phyloP scores from a whole-genome alignment of 1,140 invertebrate species.

The Lasioglossum baleicum region DNA sequence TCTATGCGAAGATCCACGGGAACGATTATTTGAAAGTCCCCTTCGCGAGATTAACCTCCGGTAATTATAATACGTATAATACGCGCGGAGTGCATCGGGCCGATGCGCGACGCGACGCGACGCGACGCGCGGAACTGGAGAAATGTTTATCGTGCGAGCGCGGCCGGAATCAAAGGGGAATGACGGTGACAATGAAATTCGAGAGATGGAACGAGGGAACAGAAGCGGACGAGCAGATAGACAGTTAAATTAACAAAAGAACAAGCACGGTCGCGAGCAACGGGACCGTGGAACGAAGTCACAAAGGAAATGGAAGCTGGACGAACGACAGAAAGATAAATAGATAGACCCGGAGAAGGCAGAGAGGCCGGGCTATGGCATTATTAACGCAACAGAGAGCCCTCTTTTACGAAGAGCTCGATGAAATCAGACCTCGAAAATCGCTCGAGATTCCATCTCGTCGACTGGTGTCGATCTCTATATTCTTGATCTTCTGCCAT shows the following conservation, averaged over 20 bases:
- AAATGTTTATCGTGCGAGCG: background rate
- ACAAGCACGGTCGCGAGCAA: background rate
- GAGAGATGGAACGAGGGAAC: background rate
- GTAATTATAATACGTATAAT: background rate
- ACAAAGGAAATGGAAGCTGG: slow-evolving; percentile 20
- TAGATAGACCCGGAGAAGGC: slow-evolving; percentile 33
- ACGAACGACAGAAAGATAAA: slow-evolving; percentile 41
- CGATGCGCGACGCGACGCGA: too few relatives aligned
- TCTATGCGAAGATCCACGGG: too few relatives aligned
- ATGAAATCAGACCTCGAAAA: slow-evolving; percentile 61
- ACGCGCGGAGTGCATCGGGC: too few relatives aligned
- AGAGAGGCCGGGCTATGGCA: slow-evolving; percentile 21
- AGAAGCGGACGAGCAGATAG: background rate
- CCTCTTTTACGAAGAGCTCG: slow-evolving; percentile 45
- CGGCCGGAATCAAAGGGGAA: background rate
- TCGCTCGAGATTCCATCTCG: slow-evolving; percentile 55
- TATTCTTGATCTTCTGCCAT: background rate
- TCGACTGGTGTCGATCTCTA: slow-evolving; percentile 38
- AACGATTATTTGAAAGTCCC: background rate
- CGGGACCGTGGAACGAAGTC: background rate
- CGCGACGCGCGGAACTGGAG: background rate
- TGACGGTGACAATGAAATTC: background rate
- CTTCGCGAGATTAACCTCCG: background rate
- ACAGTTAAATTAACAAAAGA: slow-evolving; percentile 20
- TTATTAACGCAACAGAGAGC: slow-evolving; percentile 63